Percentiles rank a stretch among this genome's conserved stretches.
Evolutionary conservation across 2,888 invertebrate species (phyloP).

Genomic region (Crepidodera aurea): DNA sequence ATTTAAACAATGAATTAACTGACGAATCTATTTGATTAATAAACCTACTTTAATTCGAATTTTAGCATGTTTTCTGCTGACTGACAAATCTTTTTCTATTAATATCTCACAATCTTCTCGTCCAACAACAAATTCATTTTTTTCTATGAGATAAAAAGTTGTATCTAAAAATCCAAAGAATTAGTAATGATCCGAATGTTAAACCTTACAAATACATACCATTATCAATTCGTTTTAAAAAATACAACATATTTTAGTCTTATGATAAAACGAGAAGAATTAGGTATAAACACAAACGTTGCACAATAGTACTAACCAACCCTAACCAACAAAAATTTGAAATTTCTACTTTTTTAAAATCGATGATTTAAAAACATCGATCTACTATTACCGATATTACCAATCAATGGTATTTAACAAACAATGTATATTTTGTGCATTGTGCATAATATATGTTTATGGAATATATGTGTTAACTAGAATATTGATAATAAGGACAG

Average conservation of each 20-base stretch:
- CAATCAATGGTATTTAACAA: no score
- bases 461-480: no score
- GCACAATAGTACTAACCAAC: no score
- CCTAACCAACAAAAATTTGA: no score
- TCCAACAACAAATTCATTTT: slow-evolving; percentile 63
- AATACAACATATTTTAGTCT: slow-evolving; percentile 31
- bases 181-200: background rate
- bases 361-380: no score
- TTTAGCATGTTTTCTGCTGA: slow-evolving; percentile 80
- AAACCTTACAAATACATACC: slow-evolving; percentile 15
- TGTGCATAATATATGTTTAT: no score
- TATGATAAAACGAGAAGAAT: background rate
- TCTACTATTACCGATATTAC: no score
- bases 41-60: slow-evolving; percentile 58
- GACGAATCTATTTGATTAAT: background rate
- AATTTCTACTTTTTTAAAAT: no score
- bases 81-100: slow-evolving; percentile 74
- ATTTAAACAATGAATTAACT: slow-evolving; percentile 8
- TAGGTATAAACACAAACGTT: no score
- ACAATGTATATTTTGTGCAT: no score
- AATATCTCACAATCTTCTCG: slow-evolving; percentile 73
- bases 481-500: no score
- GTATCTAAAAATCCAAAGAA: slow-evolving; percentile 34
- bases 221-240: slow-evolving; percentile 19
- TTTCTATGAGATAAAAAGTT: slow-evolving; percentile 46